Percentiles rank a stretch among this genome's conserved stretches.
phyloP scores from a whole-genome alignment of 2,797 vertebrate genomes.

The Limnodromus scolopaceus region DNA sequence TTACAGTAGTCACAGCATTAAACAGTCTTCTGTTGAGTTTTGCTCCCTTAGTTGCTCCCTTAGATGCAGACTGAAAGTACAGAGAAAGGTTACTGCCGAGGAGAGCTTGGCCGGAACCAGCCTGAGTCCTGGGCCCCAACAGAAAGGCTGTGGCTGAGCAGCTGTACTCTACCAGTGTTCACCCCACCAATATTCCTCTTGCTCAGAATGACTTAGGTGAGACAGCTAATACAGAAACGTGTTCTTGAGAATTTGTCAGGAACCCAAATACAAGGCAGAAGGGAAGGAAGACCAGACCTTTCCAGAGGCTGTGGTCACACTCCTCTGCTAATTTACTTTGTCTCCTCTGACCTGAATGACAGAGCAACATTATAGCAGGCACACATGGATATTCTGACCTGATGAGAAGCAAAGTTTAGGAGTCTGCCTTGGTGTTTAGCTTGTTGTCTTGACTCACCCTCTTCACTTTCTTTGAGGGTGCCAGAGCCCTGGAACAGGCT shows the following conservation, averaged over 20 bases:
- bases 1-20: not conserved
- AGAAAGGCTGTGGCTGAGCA: not conserved
- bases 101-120: not conserved
- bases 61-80: not conserved
- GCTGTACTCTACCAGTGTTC: not conserved
- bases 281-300: not conserved
- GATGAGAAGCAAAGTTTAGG: not conserved
- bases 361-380: not conserved
- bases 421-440: not conserved
- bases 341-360: not conserved
- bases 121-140: not conserved
- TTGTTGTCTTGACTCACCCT: not conserved
- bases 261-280: not conserved
- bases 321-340: not conserved
- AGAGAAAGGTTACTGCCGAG: not conserved
- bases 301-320: not conserved
- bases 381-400: not conserved
- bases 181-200: not conserved
- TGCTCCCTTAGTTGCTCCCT: not conserved
- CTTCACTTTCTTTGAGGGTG: not conserved
- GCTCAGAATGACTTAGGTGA: not conserved
- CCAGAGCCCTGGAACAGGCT: not conserved
- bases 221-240: accelerated
- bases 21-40: not conserved
- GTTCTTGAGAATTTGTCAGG: not conserved